These are phyloP conservation scores for Scolopax mira DNA, from an alignment of 2,113 vertebrate genomes.

Conservation along the genomic window DNA sequence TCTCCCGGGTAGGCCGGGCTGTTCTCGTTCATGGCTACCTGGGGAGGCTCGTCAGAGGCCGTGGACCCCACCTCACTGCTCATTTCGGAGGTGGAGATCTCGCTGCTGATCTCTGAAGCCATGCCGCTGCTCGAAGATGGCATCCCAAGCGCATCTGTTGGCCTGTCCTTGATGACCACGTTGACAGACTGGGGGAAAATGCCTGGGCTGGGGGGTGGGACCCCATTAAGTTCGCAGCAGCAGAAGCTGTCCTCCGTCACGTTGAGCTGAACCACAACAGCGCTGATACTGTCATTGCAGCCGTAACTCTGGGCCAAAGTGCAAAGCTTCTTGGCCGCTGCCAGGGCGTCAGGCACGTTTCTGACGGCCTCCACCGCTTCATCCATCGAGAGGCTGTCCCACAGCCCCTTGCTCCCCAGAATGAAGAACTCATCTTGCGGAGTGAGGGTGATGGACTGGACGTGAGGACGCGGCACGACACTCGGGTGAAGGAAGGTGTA, in stretches of 20 bases:
- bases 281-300: slow-evolving; percentile 92
- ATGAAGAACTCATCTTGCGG: slow-evolving; percentile 96
- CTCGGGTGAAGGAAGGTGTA: slow-evolving; percentile 97
- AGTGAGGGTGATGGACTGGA: slow-evolving; percentile 90
- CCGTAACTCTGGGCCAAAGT: slow-evolving; percentile 95
- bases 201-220: slow-evolving; percentile 82
- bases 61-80: slow-evolving; percentile 99
- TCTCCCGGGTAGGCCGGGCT: slow-evolving; percentile 74
- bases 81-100: slow-evolving; percentile 93
- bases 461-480: slow-evolving; percentile 90
- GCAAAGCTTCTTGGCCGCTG: slow-evolving; percentile 95
- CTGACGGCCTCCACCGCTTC: slow-evolving; percentile 92
- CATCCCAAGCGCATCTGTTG: slow-evolving; percentile 75
- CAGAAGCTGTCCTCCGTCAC: slow-evolving; percentile 97
- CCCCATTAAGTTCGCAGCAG: slow-evolving; percentile 84
- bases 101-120: slow-evolving; percentile 91
- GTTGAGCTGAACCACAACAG: slow-evolving; percentile 93
- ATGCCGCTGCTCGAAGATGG: slow-evolving; percentile 88
- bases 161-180: slow-evolving; percentile 78
- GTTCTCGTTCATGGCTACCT: slow-evolving; percentile 75
- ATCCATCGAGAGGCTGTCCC: slow-evolving; percentile 85
- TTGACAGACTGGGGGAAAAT: slow-evolving; percentile 76
- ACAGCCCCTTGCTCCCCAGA: slow-evolving; percentile 93
- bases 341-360: slow-evolving; percentile 89
- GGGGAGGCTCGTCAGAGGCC: slow-evolving; percentile 89